Percentiles rank a stretch among this genome's conserved stretches.
Conservation (phyloP, 2,113 vertebrate species). For the Hyperopisus bebe region DNA sequence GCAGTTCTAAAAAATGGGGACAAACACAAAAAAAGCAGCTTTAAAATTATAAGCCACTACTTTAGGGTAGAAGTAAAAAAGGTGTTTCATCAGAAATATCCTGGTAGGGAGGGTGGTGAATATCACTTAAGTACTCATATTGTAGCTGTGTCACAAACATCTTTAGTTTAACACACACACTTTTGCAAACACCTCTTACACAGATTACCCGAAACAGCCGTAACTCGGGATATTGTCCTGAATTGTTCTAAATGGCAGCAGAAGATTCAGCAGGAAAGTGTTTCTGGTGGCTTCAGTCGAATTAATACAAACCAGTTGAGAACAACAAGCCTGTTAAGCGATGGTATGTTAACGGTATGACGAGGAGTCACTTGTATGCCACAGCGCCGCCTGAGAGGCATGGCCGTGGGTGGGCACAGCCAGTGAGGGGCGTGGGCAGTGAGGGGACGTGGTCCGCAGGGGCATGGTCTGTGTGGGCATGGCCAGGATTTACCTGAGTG, state of each 20-base stretch:
- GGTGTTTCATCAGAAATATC: not conserved
- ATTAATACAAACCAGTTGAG: not conserved
- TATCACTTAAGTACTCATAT: not conserved
- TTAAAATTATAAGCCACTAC: not conserved
- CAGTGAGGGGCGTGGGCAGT: too few relatives aligned
- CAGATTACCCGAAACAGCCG: not conserved
- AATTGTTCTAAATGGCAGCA: not conserved
- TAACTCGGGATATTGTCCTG: not conserved
- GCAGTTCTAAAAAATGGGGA: not conserved
- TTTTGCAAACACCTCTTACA: not conserved
- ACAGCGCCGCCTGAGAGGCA: not conserved
- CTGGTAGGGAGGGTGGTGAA: not conserved
- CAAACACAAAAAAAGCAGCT: not conserved
- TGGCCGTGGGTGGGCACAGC: not conserved
- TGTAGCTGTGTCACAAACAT: not conserved
- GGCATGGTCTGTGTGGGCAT: not conserved
- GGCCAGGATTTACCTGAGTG: slow-evolving; percentile 74
- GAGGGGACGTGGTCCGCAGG: too few relatives aligned
- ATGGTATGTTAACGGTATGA: not conserved
- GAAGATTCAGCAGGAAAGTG: not conserved
- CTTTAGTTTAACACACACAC: not conserved
- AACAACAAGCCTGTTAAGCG: not conserved
- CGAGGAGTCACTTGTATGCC: not conserved
- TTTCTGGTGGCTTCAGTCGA: not conserved
- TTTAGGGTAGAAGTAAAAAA: not conserved